Evolutionary conservation across 2,113 vertebrate species (phyloP), one percentile per base, ranked within the genome.

Genomic region (Ochotona curzoniae): DNA sequence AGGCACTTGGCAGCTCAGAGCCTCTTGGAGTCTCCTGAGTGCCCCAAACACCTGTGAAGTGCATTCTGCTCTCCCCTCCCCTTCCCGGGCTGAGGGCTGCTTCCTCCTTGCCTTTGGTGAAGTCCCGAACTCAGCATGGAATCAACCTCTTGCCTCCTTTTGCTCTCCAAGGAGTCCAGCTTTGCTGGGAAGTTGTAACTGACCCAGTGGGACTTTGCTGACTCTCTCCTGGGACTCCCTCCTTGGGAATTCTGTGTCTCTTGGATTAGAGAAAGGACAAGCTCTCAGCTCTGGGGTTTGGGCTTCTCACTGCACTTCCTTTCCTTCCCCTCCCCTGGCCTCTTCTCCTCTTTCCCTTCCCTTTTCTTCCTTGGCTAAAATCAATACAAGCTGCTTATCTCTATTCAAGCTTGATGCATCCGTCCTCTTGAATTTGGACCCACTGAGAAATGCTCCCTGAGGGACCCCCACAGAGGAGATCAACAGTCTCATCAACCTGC

Each of bases 1-100:
- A 93, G 61, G n/a, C 78, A 88, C 87, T 28, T 94, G 83, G 87
- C 75, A 94, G 70, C 32, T 93, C 92, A 86, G 74, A 91, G 75
- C 82, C 83, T 95, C 83, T 82, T 64, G 94, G 94, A 93, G 89
- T 91, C 89, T 94, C 93, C 70, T 93, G 92, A 85, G 91, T 90
- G 28, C 90, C 66, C 44, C 21, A 61, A 63, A 83, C 84, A 63
- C 80, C 79, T 49, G 9, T 35, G 54, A 32, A 38, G 54, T 80
- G 95, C 30, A 20, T 86, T 94, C 71, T 83, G 61, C 13, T 81
- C 66, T 60, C 47, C 83, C n/a, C 20, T 20, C 79, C 26, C 54
- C 69, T 63, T 70, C 74, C 89, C 69, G 63, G 23, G 51, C 51
- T 75, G 93, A 91, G 61, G 10, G 11, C 15, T 9, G 13, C 51